phyloP scores from a whole-genome alignment of 1,140 invertebrate species.

The Drosophila lacertosa region DNA sequence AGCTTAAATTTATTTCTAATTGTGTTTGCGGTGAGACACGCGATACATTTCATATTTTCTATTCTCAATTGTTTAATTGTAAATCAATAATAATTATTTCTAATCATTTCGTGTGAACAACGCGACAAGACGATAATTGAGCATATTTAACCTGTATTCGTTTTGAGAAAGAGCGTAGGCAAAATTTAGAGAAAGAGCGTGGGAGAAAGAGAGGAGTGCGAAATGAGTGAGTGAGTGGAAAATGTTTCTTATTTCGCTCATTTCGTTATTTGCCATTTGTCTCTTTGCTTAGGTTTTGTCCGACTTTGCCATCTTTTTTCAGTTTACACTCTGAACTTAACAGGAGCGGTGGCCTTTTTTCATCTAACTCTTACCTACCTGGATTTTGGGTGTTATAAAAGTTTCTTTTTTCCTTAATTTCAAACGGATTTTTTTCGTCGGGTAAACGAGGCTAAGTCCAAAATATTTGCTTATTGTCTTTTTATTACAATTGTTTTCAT shows the following conservation, averaged over 20 bases:
- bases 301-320: not conserved
- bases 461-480: constrained; percentile 23
- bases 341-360: not conserved
- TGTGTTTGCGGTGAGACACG: not conserved
- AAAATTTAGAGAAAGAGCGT: not conserved
- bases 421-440: constrained; percentile 14
- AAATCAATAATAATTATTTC: constrained; percentile 23
- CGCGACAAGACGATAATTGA: constrained; percentile 14
- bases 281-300: constrained; percentile 8
- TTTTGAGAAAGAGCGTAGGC: not conserved
- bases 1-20: constrained; percentile 19
- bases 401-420: not conserved
- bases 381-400: not conserved
- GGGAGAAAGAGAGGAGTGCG: constrained; percentile 4
- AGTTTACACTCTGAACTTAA: constrained; percentile 38
- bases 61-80: constrained; percentile 3
- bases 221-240: not conserved
- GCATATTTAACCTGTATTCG: constrained; percentile 21
- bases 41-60: constrained; percentile 10
- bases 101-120: not conserved
- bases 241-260: not conserved
- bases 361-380: not conserved
- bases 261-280: not conserved
- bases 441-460: constrained; percentile 20
- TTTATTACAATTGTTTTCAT: constrained; percentile 40